Evolutionary conservation across 2,888 invertebrate genomes (phyloP).

Genomic region (Tenthredo amoena): DNA sequence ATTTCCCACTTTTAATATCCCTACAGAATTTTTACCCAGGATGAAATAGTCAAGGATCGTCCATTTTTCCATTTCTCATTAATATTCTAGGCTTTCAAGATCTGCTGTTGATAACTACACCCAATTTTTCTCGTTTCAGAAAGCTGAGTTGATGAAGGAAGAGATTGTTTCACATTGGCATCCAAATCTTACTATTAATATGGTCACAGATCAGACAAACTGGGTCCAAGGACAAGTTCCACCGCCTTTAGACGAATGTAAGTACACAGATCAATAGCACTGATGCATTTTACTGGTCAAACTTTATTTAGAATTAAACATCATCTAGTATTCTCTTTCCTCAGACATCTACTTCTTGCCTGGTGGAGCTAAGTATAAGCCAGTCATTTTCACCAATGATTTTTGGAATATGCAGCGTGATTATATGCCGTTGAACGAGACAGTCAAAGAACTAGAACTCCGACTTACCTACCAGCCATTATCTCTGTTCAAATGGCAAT

Average conservation of each 20-base stretch:
- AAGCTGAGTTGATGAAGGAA: conserved; percentile 88
- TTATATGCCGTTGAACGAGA: conserved; percentile 94
- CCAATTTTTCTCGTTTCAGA: conserved; percentile 77
- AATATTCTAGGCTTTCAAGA: neutral
- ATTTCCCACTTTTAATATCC: neutral
- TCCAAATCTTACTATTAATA: conserved; percentile 97
- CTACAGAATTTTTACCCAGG: neutral
- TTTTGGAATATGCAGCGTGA: conserved; percentile 99
- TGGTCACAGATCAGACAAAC: conserved; percentile 96
- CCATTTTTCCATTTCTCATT: conserved; percentile 9
- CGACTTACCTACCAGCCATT: conserved; percentile 92
- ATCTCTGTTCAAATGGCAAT: conserved; percentile 98
- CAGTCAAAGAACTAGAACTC: conserved; percentile 86
- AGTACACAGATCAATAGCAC: conserved; percentile 59
- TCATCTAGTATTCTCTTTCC: conserved; percentile 58
- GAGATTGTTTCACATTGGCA: conserved; percentile 99
- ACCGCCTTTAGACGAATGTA: conserved; percentile 93
- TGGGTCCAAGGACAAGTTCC: conserved; percentile 96
- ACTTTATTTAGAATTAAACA: neutral
- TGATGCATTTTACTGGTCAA: neutral
- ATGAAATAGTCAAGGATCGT: neutral
- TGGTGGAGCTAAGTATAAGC: conserved; percentile 93
- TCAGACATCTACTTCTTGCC: conserved; percentile 91
- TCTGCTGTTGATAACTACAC: neutral
- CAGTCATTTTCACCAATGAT: conserved; percentile 96